Percentiles rank a stretch among this genome's conserved stretches.
These are phyloP conservation scores for Acronicta leporina DNA, from an alignment of 2,888 invertebrate species.

Conservation along the genomic window DNA sequence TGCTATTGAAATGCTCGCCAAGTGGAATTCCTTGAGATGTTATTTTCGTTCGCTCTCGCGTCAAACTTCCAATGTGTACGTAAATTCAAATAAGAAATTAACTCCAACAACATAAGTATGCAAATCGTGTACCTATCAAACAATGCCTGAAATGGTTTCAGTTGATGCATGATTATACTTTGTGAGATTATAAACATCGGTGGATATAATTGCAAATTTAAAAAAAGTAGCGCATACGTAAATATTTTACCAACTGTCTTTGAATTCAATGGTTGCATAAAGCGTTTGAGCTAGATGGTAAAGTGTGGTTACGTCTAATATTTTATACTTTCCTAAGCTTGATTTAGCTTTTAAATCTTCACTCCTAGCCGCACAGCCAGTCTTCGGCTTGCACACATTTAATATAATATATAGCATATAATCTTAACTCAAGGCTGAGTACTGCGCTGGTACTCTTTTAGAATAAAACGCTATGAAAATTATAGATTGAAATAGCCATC, in stretches of 20 bases:
- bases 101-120: slow-evolving; percentile 52
- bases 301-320: not conserved
- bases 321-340: not conserved
- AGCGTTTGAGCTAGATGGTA: not conserved
- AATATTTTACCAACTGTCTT: not conserved
- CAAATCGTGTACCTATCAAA: slow-evolving; percentile 36
- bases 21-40: slow-evolving; percentile 32
- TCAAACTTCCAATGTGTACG: slow-evolving; percentile 41
- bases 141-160: slow-evolving; percentile 26
- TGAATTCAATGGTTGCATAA: not conserved
- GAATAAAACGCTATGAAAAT: too few relatives aligned
- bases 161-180: slow-evolving; percentile 32
- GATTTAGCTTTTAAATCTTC: not conserved
- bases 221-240: not conserved
- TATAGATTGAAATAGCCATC: not conserved
- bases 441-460: too few relatives aligned
- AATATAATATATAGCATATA: not conserved
- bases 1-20: slow-evolving; percentile 35
- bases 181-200: slow-evolving; percentile 13
- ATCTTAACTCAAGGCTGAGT: not conserved
- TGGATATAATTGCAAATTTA: slow-evolving; percentile 5
- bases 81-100: slow-evolving; percentile 52
- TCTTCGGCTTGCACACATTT: not conserved
- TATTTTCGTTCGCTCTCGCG: slow-evolving; percentile 35
- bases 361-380: not conserved